A percentile compares a stretch with the other conserved stretches of the same genome.
These are phyloP conservation scores for Distichodus sexfasciatus DNA, from an alignment of 2,797 vertebrate species.

Conservation along the genomic window DNA sequence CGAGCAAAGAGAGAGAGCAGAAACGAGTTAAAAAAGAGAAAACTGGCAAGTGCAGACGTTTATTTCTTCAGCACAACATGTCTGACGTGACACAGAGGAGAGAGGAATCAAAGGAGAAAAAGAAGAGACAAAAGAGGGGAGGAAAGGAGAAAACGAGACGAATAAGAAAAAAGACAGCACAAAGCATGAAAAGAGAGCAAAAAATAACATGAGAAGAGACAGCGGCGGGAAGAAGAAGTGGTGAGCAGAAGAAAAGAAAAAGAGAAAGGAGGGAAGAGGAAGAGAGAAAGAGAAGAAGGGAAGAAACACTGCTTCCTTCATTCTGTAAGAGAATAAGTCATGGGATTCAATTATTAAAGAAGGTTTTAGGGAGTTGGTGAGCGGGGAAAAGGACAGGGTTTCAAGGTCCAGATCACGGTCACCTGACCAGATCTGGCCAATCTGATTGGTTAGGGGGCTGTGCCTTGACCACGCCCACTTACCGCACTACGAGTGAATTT, in stretches of 20 bases:
- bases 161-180: not conserved
- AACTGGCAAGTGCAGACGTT: constrained; percentile 27
- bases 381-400: constrained; percentile 2
- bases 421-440: constrained; percentile 33
- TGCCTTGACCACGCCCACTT: constrained; percentile 64
- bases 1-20: constrained; percentile 54
- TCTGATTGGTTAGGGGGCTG: constrained; percentile 36
- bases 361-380: constrained; percentile 30
- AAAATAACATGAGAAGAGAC: not conserved
- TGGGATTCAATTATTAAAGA: not conserved
- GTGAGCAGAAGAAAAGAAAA: not conserved
- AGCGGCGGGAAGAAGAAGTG: not conserved
- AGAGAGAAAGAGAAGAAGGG: not conserved
- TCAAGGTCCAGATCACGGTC: constrained; percentile 28
- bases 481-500: constrained; percentile 83
- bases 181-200: not conserved
- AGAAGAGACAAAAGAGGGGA: not conserved
- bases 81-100: constrained; percentile 24
- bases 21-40: constrained; percentile 14
- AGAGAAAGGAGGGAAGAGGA: too few relatives aligned
- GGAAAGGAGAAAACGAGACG: not conserved
- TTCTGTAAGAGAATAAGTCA: constrained; percentile 1
- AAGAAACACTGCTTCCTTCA: not conserved
- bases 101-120: not conserved
- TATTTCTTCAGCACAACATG: constrained; percentile 17